phyloP scores from a whole-genome alignment of 2,888 invertebrate genomes.

The Limenitis camilla region DNA sequence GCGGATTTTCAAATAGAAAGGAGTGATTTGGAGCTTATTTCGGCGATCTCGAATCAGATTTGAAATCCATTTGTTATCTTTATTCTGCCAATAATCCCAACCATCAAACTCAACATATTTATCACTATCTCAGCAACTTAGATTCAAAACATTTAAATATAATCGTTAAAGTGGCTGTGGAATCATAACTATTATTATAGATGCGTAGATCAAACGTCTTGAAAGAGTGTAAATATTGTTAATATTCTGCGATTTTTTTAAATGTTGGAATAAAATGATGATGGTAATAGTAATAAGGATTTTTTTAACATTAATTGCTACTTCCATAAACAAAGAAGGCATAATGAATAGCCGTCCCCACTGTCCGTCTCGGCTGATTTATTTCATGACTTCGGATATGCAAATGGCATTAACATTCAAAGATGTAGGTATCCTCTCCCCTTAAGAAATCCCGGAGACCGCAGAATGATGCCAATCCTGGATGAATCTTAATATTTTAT shows the following conservation, averaged over 20 bases:
- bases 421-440: slow-evolving; percentile 60
- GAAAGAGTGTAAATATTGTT: no score
- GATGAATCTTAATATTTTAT: slow-evolving; percentile 75
- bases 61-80: slow-evolving; percentile 24
- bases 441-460: slow-evolving; percentile 63
- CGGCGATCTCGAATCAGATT: slow-evolving; percentile 37
- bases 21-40: slow-evolving; percentile 55
- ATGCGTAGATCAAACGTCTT: no score
- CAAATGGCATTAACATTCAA: slow-evolving; percentile 74
- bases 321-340: slow-evolving; percentile 58
- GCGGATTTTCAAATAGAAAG: slow-evolving; percentile 50
- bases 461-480: slow-evolving; percentile 72
- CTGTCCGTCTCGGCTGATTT: slow-evolving; percentile 72
- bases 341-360: slow-evolving; percentile 66
- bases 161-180: no score
- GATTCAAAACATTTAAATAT: no score
- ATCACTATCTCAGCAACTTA: no score
- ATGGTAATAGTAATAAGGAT: slow-evolving; percentile 25
- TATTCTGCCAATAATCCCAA: no score
- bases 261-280: no score
- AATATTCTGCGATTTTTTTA: no score
- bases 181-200: no score
- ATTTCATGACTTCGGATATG: slow-evolving; percentile 75
- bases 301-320: slow-evolving; percentile 61
- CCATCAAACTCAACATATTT: no score